Evolutionary conservation across 2,888 invertebrate genomes (phyloP), one percentile per base, ranked within the genome.

Genomic region (Anaspis maculata): DNA sequence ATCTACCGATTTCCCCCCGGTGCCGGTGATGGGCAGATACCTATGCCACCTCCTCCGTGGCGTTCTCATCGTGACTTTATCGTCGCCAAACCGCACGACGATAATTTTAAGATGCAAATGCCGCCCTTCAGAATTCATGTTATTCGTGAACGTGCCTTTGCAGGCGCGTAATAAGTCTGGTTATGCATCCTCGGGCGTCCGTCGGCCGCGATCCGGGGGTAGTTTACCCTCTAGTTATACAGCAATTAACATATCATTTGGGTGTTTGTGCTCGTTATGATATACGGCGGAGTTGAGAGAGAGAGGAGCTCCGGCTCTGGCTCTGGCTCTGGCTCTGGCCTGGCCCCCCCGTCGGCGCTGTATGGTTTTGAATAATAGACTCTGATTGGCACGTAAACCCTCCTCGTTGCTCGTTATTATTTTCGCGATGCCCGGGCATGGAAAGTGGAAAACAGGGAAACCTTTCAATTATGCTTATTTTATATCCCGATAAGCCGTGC

Each of bases 241-340:
- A 49, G 50, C 58, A 61, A 61, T 59, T 59, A 61, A 56, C 59
- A 59, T 60, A 60, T 57, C 58, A 59, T 58, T 59, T 57, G 54
- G 53, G 56, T 54, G 50, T 53, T 54, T 55, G 54, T 52, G 51
- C 49, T 59, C 56, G 57, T 59, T 57, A 55, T 41, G 21, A n/a
- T n/a, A n/a, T n/a, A n/a, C n/a, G n/a, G n/a, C n/a, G n/a, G n/a
- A n/a, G n/a, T n/a, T n/a, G n/a, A n/a, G n/a, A n/a, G n/a, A n/a
- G n/a, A n/a, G n/a, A n/a, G n/a, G n/a, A n/a, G n/a, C n/a, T n/a
- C n/a, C n/a, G n/a, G n/a, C n/a, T n/a, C n/a, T n/a, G n/a, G n/a
- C n/a, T n/a, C n/a, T n/a, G n/a, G n/a, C n/a, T n/a, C n/a, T n/a
- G n/a, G n/a, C n/a, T 44, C 43, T 43, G 42, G 45, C 45, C 44